Percentiles rank a stretch among this genome's conserved stretches.
Conservation (phyloP, 2,888 invertebrate species). For the Tetranychus truncatus region DNA sequence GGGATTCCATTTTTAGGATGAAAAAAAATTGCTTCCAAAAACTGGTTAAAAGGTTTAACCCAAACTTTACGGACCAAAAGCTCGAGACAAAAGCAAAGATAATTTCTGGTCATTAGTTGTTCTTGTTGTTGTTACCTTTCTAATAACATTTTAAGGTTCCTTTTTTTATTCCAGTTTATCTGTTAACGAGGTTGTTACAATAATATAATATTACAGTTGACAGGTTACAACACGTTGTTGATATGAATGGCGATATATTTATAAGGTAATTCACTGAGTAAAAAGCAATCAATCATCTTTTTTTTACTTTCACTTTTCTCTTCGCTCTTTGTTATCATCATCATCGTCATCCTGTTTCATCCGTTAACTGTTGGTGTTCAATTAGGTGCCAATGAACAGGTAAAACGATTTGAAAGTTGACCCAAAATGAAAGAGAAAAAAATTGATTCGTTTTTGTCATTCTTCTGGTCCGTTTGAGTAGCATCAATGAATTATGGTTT, state of each 20-base stretch:
- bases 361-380: not conserved
- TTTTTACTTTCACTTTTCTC: not conserved
- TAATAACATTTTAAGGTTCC: not conserved
- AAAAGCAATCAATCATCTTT: not conserved
- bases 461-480: not conserved
- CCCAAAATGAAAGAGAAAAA: too few species aligned
- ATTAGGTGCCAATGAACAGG: not conserved
- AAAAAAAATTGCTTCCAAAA: not conserved
- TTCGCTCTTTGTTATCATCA: not conserved
- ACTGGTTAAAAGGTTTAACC: not conserved
- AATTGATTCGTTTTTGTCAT: not conserved
- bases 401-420: too few species aligned
- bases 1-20: not conserved
- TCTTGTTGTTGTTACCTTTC: too few species aligned
- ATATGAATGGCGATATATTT: constrained; percentile 1
- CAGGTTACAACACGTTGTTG: constrained; percentile 5
- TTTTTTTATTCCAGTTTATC: not conserved
- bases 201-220: not conserved
- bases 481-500: not conserved
- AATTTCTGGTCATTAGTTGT: not conserved
- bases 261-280: not conserved
- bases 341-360: not conserved
- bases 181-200: not conserved
- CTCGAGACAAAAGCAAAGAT: not conserved
- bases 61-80: not conserved